phyloP scores from a whole-genome alignment of 2,888 invertebrate species.

The Kryphioiulus occultus region DNA sequence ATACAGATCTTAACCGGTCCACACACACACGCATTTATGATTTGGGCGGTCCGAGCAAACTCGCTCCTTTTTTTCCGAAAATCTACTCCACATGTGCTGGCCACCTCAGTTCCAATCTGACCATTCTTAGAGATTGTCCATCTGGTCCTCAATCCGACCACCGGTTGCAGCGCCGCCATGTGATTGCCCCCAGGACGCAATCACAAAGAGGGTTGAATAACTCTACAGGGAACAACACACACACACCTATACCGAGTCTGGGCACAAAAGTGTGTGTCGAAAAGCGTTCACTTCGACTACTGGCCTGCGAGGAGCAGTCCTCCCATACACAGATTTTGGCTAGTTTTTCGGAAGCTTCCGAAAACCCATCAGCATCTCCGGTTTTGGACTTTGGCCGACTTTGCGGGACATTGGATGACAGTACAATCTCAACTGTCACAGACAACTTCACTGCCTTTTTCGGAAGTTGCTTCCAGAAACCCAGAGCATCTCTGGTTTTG shows the following conservation, averaged over 20 bases:
- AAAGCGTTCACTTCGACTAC: background rate
- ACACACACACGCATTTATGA: slow-evolving; percentile 41
- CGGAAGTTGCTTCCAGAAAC: too few species aligned
- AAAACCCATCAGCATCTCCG: too few species aligned
- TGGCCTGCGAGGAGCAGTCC: background rate
- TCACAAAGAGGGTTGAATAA: slow-evolving; percentile 37
- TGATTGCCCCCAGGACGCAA: slow-evolving; percentile 29
- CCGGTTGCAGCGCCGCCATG: slow-evolving; percentile 41
- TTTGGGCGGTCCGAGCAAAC: slow-evolving; percentile 43
- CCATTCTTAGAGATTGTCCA: slow-evolving; percentile 39
- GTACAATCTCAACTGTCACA: too few species aligned
- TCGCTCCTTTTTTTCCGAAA: background rate
- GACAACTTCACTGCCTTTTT: too few species aligned
- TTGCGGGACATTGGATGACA: too few species aligned
- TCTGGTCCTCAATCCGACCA: slow-evolving; percentile 33
- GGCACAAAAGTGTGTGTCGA: background rate
- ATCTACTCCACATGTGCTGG: background rate
- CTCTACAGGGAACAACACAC: slow-evolving; percentile 13
- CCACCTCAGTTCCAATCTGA: slow-evolving; percentile 43
- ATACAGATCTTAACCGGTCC: slow-evolving; percentile 47
- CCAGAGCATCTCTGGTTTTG: background rate
- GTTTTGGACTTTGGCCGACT: too few species aligned
- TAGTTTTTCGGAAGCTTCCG: background rate
- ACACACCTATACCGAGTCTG: background rate
- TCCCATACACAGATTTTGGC: background rate